These are phyloP conservation scores for Parazoanthus atlanticus DNA, from an alignment of 92 coral and sea anemone genomes.

Conservation along the genomic window DNA sequence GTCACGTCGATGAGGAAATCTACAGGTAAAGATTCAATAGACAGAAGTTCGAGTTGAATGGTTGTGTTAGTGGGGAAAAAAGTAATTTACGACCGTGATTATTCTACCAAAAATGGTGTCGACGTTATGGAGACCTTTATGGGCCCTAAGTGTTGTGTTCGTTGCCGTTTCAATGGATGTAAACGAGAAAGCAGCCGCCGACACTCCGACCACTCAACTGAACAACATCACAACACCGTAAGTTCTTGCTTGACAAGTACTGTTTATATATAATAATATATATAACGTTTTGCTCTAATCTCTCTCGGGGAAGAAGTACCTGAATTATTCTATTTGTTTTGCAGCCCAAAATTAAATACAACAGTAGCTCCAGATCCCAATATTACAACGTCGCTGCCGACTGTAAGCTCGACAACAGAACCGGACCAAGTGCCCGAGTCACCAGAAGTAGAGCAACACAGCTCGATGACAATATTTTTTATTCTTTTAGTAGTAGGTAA, in stretches of 20 bases:
- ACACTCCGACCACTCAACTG: not conserved
- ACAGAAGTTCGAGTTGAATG: not conserved
- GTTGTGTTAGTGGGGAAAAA: not conserved
- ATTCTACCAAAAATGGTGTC: constrained; percentile 1
- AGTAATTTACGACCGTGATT: not conserved
- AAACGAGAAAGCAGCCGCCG: not conserved
- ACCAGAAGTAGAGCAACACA: constrained; percentile 95
- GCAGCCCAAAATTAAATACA: constrained; percentile 32
- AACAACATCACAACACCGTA: constrained; percentile 26
- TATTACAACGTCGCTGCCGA: constrained; percentile 53
- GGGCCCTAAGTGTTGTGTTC: not conserved
- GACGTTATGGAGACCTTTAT: constrained; percentile 19
- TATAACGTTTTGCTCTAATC: not conserved
- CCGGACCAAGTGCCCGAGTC: constrained; percentile 84
- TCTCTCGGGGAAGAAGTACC: not conserved
- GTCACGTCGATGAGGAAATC: constrained; percentile 47
- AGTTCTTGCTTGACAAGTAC: not conserved
- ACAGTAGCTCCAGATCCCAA: constrained; percentile 48
- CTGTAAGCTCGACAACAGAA: constrained; percentile 57
- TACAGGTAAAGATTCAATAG: constrained; percentile 7
- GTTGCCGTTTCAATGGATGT: constrained; percentile 12
- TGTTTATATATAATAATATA: not conserved
- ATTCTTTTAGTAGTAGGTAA: constrained; percentile 97
- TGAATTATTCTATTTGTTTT: constrained; percentile 27
- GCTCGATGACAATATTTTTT: constrained; percentile 97